Conservation (phyloP, 2,113 vertebrate species). For the Atherinomorus stipes region DNA sequence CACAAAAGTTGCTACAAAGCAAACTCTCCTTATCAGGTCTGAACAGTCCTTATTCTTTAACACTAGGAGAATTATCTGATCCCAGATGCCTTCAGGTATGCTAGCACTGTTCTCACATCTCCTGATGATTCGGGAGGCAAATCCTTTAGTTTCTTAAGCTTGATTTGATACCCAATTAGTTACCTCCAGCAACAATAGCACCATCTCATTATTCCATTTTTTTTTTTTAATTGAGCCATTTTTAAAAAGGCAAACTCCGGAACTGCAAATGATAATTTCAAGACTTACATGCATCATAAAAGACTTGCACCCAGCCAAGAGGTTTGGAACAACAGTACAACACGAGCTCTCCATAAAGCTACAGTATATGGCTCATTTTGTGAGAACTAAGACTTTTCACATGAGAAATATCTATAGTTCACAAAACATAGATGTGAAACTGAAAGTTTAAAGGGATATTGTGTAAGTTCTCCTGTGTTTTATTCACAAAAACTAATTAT, state of each 20-base stretch:
- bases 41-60: too few relatives aligned
- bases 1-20: neutral
- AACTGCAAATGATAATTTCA: conserved; percentile 34
- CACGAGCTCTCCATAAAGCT: conserved; percentile 10
- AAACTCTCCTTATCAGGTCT: neutral
- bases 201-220: conserved; percentile 18
- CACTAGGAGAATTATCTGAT: neutral
- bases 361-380: neutral
- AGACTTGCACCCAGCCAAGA: conserved; percentile 6
- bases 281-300: neutral
- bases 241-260: conserved; percentile 29
- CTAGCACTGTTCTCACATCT: conserved; percentile 8
- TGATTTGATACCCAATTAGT: conserved; percentile 30
- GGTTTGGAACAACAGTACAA: neutral
- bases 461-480: too few relatives aligned
- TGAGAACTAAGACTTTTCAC: too few relatives aligned
- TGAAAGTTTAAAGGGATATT: too few relatives aligned
- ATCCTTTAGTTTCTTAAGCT: neutral
- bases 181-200: conserved; percentile 26
- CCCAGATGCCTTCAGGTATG: neutral
- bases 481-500: too few relatives aligned
- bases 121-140: neutral
- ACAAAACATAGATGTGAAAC: neutral
- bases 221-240: neutral
- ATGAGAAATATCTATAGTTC: neutral